Evolutionary conservation across 2,888 invertebrate species (phyloP), one percentile per base, ranked within the genome.

Genomic region (Scaptomyza cyrtandrae): DNA sequence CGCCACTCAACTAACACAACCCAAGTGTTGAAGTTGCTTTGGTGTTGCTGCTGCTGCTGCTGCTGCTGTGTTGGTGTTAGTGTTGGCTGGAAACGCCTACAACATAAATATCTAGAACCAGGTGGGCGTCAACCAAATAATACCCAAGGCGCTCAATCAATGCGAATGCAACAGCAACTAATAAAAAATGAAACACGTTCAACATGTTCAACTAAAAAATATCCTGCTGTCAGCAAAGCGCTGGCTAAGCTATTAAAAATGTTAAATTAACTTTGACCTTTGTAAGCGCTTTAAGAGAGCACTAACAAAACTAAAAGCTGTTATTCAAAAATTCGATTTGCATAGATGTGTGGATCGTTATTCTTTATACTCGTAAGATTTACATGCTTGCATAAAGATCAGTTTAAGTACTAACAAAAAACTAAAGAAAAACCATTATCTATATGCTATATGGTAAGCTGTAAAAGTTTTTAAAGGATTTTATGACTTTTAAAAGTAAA

Each of bases 111-210:
- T 63, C 54, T 9, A 33, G 48, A 35, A 33, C 33, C 57, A 14
- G 44, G 75, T 74, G 75, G 74, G 74, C 75, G 74, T 70, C 27
- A 35, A 58, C 65, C 37, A 56, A 33, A 52, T 27, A 33, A 48
- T 52, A 58, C 55, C 44, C 49, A 31, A 44, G 59, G 39, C 64
- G 56, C 54, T 69, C 60, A 70, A 75, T 75, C 73, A 73, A 54
- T 59, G 55, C 58, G 37, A 58, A 19, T 41, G 50, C 59, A 53
- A 44, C 49, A 58, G 35, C n/a, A 48, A 14, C 43, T 35, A 19
- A 49, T 29, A 46, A 43, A 44, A 41, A 44, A 37, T 7, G n/a
- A 46, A n/a, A 37, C 6, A 6, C n/a, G 37, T 37, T 37, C 13
- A 37, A 46, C 31, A 41, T 13, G 24, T 10, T 33, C 9, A 27